Conservation (phyloP, 1,140 invertebrate species). For the Luehdorfia chinensis region DNA sequence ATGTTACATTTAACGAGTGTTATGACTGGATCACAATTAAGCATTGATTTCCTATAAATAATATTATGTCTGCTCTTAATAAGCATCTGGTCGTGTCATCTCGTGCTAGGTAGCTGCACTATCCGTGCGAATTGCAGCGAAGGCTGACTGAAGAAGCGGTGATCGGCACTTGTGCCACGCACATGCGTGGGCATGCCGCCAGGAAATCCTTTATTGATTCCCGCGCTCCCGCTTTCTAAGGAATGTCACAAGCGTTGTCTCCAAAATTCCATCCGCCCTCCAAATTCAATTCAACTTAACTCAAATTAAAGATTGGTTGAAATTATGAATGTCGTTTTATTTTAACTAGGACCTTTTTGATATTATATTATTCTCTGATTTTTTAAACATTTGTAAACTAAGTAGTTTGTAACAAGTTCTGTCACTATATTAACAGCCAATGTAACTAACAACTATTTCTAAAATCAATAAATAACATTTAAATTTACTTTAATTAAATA, state of each 20-base stretch:
- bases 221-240: conserved; percentile 69
- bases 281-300: conserved; percentile 59
- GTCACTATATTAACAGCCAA: no score
- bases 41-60: neutral
- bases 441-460: no score
- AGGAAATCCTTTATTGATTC: conserved; percentile 76
- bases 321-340: conserved; percentile 7
- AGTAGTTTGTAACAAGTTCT: no score
- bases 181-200: conserved; percentile 74
- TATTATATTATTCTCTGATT: no score
- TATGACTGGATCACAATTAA: no score
- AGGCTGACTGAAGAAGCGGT: conserved; percentile 3
- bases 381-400: no score
- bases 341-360: no score
- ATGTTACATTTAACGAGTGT: no score
- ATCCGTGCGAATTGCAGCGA: neutral
- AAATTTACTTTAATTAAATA: no score
- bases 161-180: conserved; percentile 45
- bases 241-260: conserved; percentile 69
- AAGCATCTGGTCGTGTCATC: neutral
- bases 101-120: neutral
- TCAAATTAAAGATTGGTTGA: conserved; percentile 46
- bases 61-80: neutral
- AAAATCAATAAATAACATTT: no score
- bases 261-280: conserved; percentile 56